A percentile compares a stretch with the other conserved stretches of the same genome.
Evolutionary conservation across 2,797 vertebrate species (phyloP).

Genomic region (Helicolenus hilgendorfi): DNA sequence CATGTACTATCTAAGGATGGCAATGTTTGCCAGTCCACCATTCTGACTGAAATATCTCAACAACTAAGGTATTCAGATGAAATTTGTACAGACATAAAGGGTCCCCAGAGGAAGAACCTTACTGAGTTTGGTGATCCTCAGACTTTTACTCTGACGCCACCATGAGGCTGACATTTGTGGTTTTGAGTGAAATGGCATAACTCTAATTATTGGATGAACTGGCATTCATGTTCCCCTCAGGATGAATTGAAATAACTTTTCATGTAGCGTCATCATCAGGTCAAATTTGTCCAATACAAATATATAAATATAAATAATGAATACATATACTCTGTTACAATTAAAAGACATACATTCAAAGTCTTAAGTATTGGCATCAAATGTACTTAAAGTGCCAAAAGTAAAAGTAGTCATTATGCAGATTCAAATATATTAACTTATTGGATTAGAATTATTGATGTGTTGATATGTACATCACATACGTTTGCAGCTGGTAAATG

Average conservation of each 20-base stretch:
- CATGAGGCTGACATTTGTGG: too few species aligned
- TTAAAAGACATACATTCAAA: background rate
- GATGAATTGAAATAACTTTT: background rate
- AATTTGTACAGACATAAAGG: background rate
- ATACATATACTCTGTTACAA: background rate
- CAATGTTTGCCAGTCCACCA: too few species aligned
- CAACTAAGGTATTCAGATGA: background rate
- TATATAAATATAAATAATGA: background rate
- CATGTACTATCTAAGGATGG: background rate
- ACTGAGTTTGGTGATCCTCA: background rate
- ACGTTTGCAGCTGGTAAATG: background rate
- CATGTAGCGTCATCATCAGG: background rate
- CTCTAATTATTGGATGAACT: too few species aligned
- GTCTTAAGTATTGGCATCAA: background rate
- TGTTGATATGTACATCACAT: background rate
- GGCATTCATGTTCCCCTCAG: too few species aligned
- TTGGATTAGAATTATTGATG: too few species aligned
- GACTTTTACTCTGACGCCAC: too few species aligned
- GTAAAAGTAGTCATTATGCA: too few species aligned
- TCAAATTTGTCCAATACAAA: background rate
- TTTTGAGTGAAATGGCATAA: too few species aligned
- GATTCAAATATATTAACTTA: too few species aligned
- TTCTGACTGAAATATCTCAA: background rate
- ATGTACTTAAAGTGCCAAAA: background rate
- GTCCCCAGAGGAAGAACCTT: background rate